These are phyloP conservation scores for Hypomecis atomaria DNA, from an alignment of 2,888 invertebrate species.

Conservation along the genomic window DNA sequence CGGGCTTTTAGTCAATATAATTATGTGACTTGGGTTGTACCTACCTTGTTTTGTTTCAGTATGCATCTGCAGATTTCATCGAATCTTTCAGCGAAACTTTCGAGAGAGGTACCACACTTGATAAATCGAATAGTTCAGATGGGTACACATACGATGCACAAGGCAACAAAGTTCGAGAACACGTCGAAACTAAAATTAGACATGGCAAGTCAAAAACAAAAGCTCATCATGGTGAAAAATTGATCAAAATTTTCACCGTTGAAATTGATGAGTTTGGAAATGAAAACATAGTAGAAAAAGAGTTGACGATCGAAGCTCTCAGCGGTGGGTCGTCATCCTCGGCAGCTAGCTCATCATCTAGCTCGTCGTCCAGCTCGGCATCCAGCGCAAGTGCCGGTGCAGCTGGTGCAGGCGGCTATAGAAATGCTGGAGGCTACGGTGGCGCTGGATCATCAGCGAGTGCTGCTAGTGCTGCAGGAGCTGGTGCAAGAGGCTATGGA, in stretches of 20 bases:
- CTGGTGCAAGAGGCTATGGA: not conserved
- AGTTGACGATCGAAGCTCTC: conserved; percentile 54
- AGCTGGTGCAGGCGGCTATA: not conserved
- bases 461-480: not conserved
- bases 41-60: conserved; percentile 48
- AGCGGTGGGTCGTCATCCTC: conserved; percentile 14
- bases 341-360: conserved; percentile 20
- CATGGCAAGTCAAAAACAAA: conserved; percentile 16
- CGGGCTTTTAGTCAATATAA: too few relatives aligned
- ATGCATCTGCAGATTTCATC: conserved; percentile 55
- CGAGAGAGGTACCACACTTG: not conserved
- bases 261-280: conserved; percentile 56
- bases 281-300: conserved; percentile 61
- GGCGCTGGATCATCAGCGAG: too few relatives aligned
- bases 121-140: conserved; percentile 1
- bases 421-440: conserved; percentile 2
- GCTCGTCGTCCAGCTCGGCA: conserved; percentile 22
- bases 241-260: conserved; percentile 52
- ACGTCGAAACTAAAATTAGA: not conserved
- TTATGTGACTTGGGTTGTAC: too few relatives aligned
- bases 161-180: conserved; percentile 8
- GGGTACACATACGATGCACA: not conserved
- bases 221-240: conserved; percentile 43
- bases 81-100: conserved; percentile 13
- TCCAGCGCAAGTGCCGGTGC: conserved; percentile 20